phyloP scores from a whole-genome alignment of 1,140 invertebrate genomes.

The Zophobas morio region DNA sequence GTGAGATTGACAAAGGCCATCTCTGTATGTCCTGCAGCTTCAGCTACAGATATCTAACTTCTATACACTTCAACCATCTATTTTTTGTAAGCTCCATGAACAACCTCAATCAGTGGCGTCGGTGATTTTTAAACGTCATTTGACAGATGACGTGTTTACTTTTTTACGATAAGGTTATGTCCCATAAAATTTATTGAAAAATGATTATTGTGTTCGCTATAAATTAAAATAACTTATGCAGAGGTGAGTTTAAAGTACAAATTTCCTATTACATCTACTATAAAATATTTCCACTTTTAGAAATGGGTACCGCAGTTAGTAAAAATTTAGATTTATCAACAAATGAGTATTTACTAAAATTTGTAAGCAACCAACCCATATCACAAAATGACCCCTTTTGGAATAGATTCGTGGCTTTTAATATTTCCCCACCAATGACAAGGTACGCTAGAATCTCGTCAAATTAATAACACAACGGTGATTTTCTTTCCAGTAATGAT shows the following conservation, averaged over 20 bases:
- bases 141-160: conserved; percentile 41
- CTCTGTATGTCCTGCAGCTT: too few species aligned
- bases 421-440: conserved; percentile 83
- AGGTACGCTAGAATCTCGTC: conserved; percentile 71
- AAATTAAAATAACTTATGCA: conserved; percentile 22
- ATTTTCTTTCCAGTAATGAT: conserved; percentile 76
- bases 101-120: neutral
- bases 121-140: conserved; percentile 16
- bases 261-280: neutral
- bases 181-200: conserved; percentile 21
- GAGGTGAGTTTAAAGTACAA: conserved; percentile 16
- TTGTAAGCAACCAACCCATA: conserved; percentile 85
- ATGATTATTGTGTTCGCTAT: conserved; percentile 4
- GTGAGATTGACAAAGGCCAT: too few species aligned
- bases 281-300: conserved; percentile 26
- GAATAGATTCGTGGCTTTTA: conserved; percentile 93
- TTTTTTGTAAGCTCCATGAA: neutral
- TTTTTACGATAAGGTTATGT: conserved; percentile 37
- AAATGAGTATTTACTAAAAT: conserved; percentile 85
- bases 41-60: too few species aligned
- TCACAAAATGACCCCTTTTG: conserved; percentile 93
- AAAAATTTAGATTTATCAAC: conserved; percentile 84
- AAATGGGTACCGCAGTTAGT: conserved; percentile 90
- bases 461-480: conserved; percentile 39
- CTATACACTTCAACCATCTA: neutral